Percentiles rank a stretch among this genome's conserved stretches.
Conservation (phyloP, 2,888 invertebrate genomes). For the Aplocera efformata region DNA sequence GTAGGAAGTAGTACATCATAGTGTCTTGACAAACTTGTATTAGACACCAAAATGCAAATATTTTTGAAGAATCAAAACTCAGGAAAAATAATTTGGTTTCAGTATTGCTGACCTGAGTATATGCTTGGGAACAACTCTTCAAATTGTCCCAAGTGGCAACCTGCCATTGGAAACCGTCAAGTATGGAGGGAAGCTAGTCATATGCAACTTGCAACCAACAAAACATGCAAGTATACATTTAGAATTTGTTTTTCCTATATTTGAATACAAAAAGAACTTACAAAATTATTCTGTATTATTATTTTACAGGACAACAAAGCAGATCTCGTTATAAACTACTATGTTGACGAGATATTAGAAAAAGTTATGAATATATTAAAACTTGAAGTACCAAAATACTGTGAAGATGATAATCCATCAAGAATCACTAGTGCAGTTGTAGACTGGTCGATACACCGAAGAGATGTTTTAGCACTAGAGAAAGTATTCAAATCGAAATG, state of each 20-base stretch:
- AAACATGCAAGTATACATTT: constrained; percentile 94
- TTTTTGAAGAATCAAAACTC: no score
- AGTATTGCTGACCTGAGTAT: constrained; percentile 96
- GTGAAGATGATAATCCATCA: constrained; percentile 83
- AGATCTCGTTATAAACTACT: constrained; percentile 92
- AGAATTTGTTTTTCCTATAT: constrained; percentile 1
- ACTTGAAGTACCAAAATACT: constrained; percentile 87
- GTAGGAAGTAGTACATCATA: constrained; percentile 73
- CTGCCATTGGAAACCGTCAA: constrained; percentile 92
- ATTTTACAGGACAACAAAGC: constrained; percentile 93
- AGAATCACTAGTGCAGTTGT: constrained; percentile 70
- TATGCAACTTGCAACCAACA: constrained; percentile 98
- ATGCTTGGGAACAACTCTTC: constrained; percentile 97
- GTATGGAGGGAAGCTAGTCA: constrained; percentile 92
- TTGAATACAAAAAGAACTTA: no score
- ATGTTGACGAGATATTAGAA: constrained; percentile 91
- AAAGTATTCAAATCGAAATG: constrained; percentile 76
- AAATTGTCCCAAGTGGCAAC: constrained; percentile 98
- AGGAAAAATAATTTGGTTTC: constrained; percentile 42
- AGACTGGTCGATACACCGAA: constrained; percentile 87
- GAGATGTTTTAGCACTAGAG: constrained; percentile 81
- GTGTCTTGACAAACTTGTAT: constrained; percentile 10
- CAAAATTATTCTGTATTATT: no score
- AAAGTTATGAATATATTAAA: constrained; percentile 87
- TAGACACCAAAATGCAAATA: no score